Conservation (phyloP, 2,888 invertebrate species). For the Caenorhabditis wallacei region DNA sequence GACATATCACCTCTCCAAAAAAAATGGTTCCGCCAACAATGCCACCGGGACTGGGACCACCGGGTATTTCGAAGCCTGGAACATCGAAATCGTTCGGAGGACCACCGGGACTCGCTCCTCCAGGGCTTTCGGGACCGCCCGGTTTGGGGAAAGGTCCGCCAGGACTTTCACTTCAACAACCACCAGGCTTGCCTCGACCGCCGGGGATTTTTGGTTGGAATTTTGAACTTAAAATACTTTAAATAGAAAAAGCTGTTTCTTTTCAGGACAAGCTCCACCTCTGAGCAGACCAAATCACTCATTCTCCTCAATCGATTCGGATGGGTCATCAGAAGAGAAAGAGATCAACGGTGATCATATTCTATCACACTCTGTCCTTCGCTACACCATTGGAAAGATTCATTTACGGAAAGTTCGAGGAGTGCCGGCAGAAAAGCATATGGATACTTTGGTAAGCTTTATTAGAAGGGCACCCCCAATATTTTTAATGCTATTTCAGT, state of each 20-base stretch:
- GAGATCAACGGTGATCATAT: slow-evolving; percentile 7
- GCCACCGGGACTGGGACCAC: background rate
- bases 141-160: too few species aligned
- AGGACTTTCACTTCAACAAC: background rate
- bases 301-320: background rate
- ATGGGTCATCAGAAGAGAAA: too few species aligned
- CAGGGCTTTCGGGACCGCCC: background rate
- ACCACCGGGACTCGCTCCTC: background rate
- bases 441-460: background rate
- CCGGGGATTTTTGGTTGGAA: too few species aligned
- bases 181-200: too few species aligned
- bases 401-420: background rate
- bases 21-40: too few species aligned
- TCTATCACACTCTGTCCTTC: background rate
- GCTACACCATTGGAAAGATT: too few species aligned
- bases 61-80: background rate
- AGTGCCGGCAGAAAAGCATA: background rate
- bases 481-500: background rate
- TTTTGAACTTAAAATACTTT: too few species aligned
- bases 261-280: too few species aligned
- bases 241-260: too few species aligned
- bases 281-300: too few species aligned
- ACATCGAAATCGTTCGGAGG: background rate
- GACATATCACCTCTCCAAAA: too few species aligned
- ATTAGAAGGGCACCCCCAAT: too few species aligned